Base-by-base conservation (phyloP, 2,888 invertebrate species). In the Thumatha senex region DNA sequence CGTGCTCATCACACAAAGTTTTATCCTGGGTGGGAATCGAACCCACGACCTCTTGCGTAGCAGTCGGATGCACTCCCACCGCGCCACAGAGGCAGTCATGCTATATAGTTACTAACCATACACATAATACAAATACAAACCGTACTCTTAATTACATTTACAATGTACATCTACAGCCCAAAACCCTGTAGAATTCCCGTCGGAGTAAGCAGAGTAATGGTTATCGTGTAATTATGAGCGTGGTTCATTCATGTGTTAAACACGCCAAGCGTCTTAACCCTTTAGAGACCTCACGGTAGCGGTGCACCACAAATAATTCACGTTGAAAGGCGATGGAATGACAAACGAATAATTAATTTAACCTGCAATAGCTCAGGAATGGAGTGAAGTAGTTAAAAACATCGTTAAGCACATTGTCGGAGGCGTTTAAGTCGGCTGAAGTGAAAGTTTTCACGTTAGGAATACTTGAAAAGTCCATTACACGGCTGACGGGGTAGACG, bases 391-490 rank as follows among this genome's bases (percentile, higher is more conserved):
- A 86, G 84, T 89, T 86, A 86, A 86, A 87, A 88, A 88, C 85
- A 86, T 82, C 86, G 84, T 86, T 86, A 87, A 84, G 86, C 85
- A 83, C 84, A 88, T 89, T 86, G 86, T 87, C 84, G 80, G 78
- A 73, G 82, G 76, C 85, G 81, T 84, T 86, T 77, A 82, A 84
- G 82, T 76, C 79, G 76, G 76, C 75, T 80, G 74, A 76, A 82
- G 84, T 80, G 80, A 82, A 89, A 89, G 85, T 89, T 89, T 84
- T 78, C 88, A 83, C 86, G 86, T 88, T 88, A 87, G 79, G 81
- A 88, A 88, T 88, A 88, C 89, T 89, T 88, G 88, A 82, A 84
- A 89, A 89, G 86, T 89, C 89, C 87, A 89, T 89, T 89, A 89
- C 89, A 87, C 86, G 89, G 81, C 76, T 83, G 84, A 83, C 80